These are phyloP conservation scores for Mesodorylaimus sp. DNA, from an alignment of 2,888 invertebrate species.

Conservation along the genomic window DNA sequence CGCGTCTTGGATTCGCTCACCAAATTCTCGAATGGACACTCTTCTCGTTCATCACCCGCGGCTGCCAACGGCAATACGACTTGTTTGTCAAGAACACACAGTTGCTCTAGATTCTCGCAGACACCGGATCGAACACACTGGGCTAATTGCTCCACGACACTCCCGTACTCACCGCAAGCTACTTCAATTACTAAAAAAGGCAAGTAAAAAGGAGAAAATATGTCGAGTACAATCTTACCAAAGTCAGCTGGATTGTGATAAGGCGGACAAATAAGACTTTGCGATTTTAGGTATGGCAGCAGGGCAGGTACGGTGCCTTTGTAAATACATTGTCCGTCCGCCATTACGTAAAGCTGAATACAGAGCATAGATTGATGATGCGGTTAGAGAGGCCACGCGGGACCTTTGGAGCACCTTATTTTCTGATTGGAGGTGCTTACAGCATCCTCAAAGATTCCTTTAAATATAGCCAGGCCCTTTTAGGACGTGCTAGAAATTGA, in stretches of 20 bases:
- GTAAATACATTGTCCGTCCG: constrained; percentile 71
- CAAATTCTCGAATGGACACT: too few species aligned
- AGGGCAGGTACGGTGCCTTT: constrained; percentile 67
- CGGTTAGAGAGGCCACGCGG: too few species aligned
- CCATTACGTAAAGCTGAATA: constrained; percentile 55
- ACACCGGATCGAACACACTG: constrained; percentile 1
- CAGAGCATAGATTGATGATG: constrained; percentile 6
- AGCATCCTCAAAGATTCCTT: too few species aligned
- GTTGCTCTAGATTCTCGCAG: constrained; percentile 5
- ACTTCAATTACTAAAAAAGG: constrained; percentile 63
- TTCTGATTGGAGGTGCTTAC: too few species aligned
- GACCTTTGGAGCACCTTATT: too few species aligned
- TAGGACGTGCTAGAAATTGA: too few species aligned
- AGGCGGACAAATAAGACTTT: constrained; percentile 71
- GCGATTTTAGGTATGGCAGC: constrained; percentile 60
- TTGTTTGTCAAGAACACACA: too few species aligned
- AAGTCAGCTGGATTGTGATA: constrained; percentile 94
- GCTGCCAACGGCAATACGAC: too few species aligned
- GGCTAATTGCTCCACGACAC: constrained; percentile 36
- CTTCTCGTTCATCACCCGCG: too few species aligned
- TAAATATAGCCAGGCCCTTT: too few species aligned
- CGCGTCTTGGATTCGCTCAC: too few species aligned
- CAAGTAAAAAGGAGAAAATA: constrained; percentile 8
- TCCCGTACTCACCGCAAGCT: constrained; percentile 64
- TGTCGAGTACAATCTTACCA: constrained; percentile 44